These are phyloP conservation scores for Pantherophis alleghaniensis DNA, from an alignment of 2,797 vertebrate species.

Conservation along the genomic window DNA sequence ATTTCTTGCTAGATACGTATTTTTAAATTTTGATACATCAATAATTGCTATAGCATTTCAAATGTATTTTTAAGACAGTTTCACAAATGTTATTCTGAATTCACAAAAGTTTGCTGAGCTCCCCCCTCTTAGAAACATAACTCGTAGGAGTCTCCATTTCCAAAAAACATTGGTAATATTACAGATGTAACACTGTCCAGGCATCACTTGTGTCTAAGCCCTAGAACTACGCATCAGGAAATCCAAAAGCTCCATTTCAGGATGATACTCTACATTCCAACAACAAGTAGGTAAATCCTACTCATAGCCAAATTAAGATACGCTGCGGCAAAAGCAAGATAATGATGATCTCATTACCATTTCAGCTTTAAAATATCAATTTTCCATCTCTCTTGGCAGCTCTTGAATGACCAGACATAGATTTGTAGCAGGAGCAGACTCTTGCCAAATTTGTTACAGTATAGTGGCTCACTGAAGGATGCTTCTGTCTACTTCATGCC, in stretches of 20 bases:
- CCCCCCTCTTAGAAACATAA: neutral
- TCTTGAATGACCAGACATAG: conserved; percentile 15
- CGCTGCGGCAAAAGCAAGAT: conserved; percentile 12
- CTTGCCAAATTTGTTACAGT: neutral
- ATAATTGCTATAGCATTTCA: neutral
- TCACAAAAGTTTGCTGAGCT: neutral
- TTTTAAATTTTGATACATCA: neutral
- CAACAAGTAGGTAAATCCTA: neutral
- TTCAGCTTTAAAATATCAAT: conserved; percentile 3
- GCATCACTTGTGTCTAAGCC: neutral
- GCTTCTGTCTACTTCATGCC: conserved; percentile 24
- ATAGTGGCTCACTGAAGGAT: neutral
- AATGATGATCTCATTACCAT: conserved; percentile 11
- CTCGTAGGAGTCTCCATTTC: neutral
- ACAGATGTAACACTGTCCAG: neutral
- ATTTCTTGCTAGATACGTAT: neutral
- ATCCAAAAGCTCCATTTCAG: neutral
- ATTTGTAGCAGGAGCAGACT: conserved; percentile 10
- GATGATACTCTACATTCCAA: neutral
- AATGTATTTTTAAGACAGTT: neutral
- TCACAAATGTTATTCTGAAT: neutral
- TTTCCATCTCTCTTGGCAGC: conserved; percentile 25
- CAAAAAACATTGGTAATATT: neutral
- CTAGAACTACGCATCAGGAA: neutral
- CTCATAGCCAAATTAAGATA: conserved; percentile 19